Evolutionary conservation across 2,113 vertebrate genomes (phyloP).

Genomic region (Coregonus clupeaformis): DNA sequence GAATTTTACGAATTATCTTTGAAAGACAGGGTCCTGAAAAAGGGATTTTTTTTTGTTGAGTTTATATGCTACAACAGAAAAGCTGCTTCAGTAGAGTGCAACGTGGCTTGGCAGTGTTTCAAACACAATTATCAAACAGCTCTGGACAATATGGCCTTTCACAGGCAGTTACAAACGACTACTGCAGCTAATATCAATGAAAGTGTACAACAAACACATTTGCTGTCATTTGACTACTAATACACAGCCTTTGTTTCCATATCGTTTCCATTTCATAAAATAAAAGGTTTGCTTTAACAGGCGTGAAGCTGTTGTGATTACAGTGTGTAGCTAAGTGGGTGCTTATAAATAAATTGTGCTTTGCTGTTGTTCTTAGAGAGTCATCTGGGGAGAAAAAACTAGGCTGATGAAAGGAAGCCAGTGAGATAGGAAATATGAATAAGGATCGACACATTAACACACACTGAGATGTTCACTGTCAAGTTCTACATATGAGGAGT

Average conservation of each 20-base stretch:
- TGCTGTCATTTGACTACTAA: not conserved
- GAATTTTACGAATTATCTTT: too few relatives aligned
- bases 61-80: not conserved
- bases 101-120: not conserved
- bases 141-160: not conserved
- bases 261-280: not conserved
- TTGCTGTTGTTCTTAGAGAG: not conserved
- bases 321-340: not conserved
- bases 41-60: too few relatives aligned
- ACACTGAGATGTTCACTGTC: not conserved
- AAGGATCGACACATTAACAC: not conserved
- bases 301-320: not conserved
- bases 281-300: not conserved
- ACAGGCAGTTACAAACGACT: not conserved
- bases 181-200: not conserved
- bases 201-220: not conserved
- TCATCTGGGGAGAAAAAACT: not conserved
- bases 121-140: not conserved
- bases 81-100: not conserved
- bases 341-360: not conserved
- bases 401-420: not conserved
- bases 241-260: not conserved
- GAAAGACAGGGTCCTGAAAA: too few relatives aligned
- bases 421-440: conserved; percentile 3
- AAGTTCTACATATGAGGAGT: not conserved